Percentiles rank a stretch among this genome's conserved stretches.
These are phyloP conservation scores for Buphagus erythrorhynchus DNA, from an alignment of 2,797 vertebrate genomes.

Conservation along the genomic window DNA sequence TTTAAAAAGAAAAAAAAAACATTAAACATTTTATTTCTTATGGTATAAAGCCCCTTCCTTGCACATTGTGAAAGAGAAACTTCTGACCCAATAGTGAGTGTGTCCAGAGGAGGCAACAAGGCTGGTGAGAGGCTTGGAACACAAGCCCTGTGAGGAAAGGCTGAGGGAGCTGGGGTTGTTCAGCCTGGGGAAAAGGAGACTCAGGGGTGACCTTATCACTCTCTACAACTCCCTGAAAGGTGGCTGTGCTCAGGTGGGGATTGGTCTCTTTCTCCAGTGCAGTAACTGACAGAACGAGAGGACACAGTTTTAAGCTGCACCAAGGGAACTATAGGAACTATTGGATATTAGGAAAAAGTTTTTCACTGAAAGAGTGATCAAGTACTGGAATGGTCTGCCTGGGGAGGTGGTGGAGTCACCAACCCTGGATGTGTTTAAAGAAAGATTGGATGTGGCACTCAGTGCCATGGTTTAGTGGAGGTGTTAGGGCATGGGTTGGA, in stretches of 20 bases:
- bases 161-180: neutral
- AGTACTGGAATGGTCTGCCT: neutral
- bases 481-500: neutral
- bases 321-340: neutral
- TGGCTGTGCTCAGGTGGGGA: rapidly evolving
- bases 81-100: neutral
- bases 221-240: neutral
- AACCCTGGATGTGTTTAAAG: neutral
- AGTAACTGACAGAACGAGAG: neutral
- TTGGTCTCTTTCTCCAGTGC: neutral
- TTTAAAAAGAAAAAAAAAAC: rapidly evolving
- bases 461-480: neutral
- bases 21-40: neutral
- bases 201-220: neutral
- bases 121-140: neutral
- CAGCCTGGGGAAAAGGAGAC: neutral
- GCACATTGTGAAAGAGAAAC: neutral
- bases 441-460: neutral
- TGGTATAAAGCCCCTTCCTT: neutral
- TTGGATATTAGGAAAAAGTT: neutral
- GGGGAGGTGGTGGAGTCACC: neutral
- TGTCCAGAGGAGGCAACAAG: rapidly evolving
- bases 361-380: neutral
- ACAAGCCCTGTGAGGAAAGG: rapidly evolving
- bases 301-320: rapidly evolving